Conservation (phyloP, 2,888 invertebrate genomes). For the Patella caerulea region DNA sequence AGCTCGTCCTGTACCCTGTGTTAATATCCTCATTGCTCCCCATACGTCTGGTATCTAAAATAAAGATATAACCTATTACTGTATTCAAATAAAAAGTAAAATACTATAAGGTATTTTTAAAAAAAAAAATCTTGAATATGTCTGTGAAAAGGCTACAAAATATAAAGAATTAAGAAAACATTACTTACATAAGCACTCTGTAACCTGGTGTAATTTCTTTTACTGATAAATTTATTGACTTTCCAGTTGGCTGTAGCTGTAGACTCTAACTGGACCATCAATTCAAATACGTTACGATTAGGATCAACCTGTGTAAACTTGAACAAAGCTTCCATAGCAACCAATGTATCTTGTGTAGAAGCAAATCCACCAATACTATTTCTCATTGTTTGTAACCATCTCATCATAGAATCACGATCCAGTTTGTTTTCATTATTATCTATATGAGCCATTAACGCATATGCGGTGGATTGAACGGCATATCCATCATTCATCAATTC, state of each 20-base stretch:
- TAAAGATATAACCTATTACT: conserved; percentile 12
- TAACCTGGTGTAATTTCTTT: conserved; percentile 63
- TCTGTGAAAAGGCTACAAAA: too few species aligned
- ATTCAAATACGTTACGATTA: conserved; percentile 64
- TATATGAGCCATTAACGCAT: conserved; percentile 86
- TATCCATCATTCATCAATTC: conserved; percentile 86
- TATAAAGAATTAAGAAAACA: background rate
- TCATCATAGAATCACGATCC: conserved; percentile 65
- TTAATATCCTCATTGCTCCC: conserved; percentile 94
- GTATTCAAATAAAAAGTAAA: background rate
- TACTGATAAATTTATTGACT: conserved; percentile 49
- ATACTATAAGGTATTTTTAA: background rate
- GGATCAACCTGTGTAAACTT: conserved; percentile 65
- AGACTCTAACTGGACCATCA: conserved; percentile 62
- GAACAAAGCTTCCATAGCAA: conserved; percentile 89
- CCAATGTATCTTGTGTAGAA: conserved; percentile 81
- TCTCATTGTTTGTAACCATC: conserved; percentile 69
- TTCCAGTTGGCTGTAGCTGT: conserved; percentile 66
- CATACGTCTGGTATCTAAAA: conserved; percentile 83
- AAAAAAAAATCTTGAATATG: too few species aligned
- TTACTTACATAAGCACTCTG: conserved; percentile 41
- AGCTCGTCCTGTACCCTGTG: conserved; percentile 93
- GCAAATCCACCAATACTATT: conserved; percentile 67
- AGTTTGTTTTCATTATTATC: conserved; percentile 49
- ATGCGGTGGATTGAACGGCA: conserved; percentile 93